Base-by-base conservation (phyloP, 2,113 vertebrate species). In the Eptesicus fuscus region DNA sequence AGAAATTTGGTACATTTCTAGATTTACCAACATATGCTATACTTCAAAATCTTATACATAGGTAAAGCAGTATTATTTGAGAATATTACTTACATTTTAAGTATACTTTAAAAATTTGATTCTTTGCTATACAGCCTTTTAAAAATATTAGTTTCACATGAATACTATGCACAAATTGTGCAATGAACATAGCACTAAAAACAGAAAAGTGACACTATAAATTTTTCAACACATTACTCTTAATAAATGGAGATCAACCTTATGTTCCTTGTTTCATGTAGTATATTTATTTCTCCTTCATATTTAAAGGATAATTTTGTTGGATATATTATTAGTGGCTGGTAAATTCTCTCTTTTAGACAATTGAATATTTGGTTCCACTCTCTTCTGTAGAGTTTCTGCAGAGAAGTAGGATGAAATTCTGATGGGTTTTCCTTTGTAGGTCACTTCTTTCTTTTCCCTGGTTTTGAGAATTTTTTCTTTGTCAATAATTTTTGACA, bases 31-130 rank as follows among this genome's bases (percentile, higher is more conserved):
- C 0, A 4, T 61, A 89, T 9, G 4, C 9, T 70, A 22, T 6
- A 82, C 47, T 51, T 93, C 1, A 94, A 89, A 97, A 85, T 90
- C 23, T 63, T 56, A 93, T 30, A 80, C 13, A 69, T 87, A 84
- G 28, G 9, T 88, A 78, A 91, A 93, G 67, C n/a, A 94, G 77
- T 14, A 76, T 35, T 78, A 89, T 65, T 51, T 71, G 32, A 86
- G 22, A 89, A 40, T 93, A 92, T 37, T 71, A 84, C 25, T 91
- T 85, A 92, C 2, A 94, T 95, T 91, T 94, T 70, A 88, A 88
- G 16, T 51, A 86, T 51, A 74, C 18, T 42, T 90, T 42, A n/a
- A 92, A 91, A 92, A 37, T 95, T 42, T 90, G 70, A 70, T 63
- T 95, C 12, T 79, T 23, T 71, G 9, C 17, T 79, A 22, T 85